phyloP scores from a whole-genome alignment of 2,113 vertebrate species.

The Myotis brandtii region DNA sequence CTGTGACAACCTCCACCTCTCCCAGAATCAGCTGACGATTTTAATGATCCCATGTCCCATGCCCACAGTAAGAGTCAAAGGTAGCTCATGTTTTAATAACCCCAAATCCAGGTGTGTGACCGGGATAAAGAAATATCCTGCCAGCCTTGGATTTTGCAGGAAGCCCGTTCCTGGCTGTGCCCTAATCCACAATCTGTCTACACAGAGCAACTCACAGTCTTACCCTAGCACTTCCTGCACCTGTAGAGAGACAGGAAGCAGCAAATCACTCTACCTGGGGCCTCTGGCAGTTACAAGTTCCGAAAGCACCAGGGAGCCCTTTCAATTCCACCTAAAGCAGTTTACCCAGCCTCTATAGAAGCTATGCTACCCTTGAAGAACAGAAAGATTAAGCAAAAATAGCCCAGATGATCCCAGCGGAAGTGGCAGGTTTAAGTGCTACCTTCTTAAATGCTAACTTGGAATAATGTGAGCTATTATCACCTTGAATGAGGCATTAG shows the following conservation, averaged over 20 bases:
- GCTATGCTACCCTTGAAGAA: constrained; percentile 29
- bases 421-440: constrained; percentile 6
- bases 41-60: background rate
- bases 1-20: background rate
- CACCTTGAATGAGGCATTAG: background rate
- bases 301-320: background rate
- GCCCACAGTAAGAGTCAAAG: constrained; percentile 1
- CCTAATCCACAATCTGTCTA: constrained; percentile 10
- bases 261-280: background rate
- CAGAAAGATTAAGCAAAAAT: constrained; percentile 18
- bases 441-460: constrained; percentile 34
- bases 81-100: background rate
- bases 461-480: background rate
- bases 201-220: constrained; percentile 26
- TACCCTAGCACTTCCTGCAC: background rate
- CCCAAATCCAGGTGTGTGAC: background rate
- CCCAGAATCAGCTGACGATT: background rate
- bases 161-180: constrained; percentile 3
- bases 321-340: constrained; percentile 37
- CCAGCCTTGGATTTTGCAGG: background rate
- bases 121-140: background rate
- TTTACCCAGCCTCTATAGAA: constrained; percentile 24
- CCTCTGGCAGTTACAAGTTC: constrained; percentile 5
- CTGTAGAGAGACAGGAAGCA: constrained; percentile 19
- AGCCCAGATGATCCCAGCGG: background rate